Base-by-base conservation (phyloP, 2,888 invertebrate species). In the Melolontha melolontha region DNA sequence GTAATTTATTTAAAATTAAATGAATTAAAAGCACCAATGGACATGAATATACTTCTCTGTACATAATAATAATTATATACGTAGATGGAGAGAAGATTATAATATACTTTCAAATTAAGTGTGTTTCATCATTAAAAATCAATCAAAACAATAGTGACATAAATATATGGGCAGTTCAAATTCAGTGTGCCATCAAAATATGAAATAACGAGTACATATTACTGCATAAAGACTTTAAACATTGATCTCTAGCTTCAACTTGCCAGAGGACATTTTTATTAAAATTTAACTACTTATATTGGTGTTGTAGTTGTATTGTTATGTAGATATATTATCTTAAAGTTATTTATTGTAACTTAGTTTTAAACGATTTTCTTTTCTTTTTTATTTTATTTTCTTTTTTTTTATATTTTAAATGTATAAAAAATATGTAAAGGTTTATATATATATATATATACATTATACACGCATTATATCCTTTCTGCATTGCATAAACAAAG, bases 221-320 rank as follows among this genome's bases (percentile, higher is more conserved):
- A 62, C 51, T 8, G 10, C 34, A 6, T 34, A 6, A 2, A 34
- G 34, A 34, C 34, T 34, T 34, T 34, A 34, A 8, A 34, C 34
- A 2, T 34, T 75, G 76, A 75, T 76, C 75, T 76, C 74, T 74
- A 67, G 74, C 72, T 74, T 62, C 70, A 72, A 75, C 75, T 76
- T 75, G 79, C 80, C 80, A 78, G 78, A 79, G 79, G 79, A 80
- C 79, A 62, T 66, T 67, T 71, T 73, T 72, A 74, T 72, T 73
- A 70, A 73, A 74, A 73, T 69, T 62, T 68, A 67, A 72, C 68
- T 75, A 77, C 74, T 75, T 73, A 73, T 75, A 75, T 81, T 78
- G 82, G 82, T 82, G 83, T 83, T 82, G 81, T 82, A 83, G 79
- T 78, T 82, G 81, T 82, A 83, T 82, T 82, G 82, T 83, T 83